Evolutionary conservation across 2,113 vertebrate genomes (phyloP).

Genomic region (Merops nubicus): DNA sequence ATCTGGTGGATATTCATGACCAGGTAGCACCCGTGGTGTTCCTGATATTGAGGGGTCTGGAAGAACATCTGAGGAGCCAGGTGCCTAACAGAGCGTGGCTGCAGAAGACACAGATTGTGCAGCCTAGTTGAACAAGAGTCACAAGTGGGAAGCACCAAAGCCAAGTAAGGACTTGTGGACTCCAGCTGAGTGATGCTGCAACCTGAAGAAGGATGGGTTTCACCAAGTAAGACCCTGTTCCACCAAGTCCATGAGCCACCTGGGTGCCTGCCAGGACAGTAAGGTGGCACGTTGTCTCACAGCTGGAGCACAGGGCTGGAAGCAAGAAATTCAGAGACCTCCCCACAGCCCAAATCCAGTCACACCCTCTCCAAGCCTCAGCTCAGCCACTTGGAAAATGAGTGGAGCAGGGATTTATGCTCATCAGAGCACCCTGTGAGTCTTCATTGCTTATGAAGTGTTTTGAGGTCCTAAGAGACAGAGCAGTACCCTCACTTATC

Average conservation of each 20-base stretch:
- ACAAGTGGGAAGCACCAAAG: background rate
- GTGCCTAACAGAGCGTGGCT: rapidly evolving
- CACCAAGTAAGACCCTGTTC: background rate
- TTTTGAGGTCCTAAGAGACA: background rate
- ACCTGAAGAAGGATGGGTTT: background rate
- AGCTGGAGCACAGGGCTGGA: background rate
- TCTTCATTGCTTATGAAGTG: background rate
- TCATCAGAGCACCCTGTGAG: background rate
- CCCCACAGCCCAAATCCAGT: background rate
- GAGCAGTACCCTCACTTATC: background rate
- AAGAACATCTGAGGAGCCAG: background rate
- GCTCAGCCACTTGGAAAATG: background rate
- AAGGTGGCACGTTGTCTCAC: rapidly evolving
- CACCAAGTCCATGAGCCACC: background rate
- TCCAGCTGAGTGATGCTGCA: background rate
- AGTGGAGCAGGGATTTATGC: background rate
- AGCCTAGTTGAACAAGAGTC: background rate
- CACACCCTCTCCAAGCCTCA: background rate
- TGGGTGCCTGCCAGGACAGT: background rate
- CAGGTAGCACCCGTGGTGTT: background rate
- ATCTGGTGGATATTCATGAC: background rate
- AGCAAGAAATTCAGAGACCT: background rate
- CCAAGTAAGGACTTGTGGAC: background rate
- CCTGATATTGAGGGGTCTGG: background rate
- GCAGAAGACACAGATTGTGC: background rate